Conservation (phyloP, 1,140 invertebrate species). For the Microplitis demolitor region DNA sequence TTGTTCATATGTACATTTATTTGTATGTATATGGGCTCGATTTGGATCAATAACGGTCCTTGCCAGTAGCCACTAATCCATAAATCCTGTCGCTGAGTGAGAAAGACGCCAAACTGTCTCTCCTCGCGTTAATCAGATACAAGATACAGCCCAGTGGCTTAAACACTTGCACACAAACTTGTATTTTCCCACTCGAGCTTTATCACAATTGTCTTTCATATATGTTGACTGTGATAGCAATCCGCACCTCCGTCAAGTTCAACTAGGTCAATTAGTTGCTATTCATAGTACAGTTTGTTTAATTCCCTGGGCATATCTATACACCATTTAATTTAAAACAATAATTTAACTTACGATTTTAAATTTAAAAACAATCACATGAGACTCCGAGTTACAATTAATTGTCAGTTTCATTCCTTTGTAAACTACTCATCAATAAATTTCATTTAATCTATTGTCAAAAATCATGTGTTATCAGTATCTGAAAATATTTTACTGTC, state of each 20-base stretch:
- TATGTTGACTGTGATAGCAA: too few species aligned
- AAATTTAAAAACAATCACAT: too few species aligned
- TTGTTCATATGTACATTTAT: not conserved
- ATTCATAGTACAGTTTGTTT: conserved; percentile 37
- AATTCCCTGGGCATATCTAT: not conserved
- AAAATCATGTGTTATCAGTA: too few species aligned
- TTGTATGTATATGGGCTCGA: conserved; percentile 1
- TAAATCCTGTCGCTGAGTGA: conserved; percentile 5
- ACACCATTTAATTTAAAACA: too few species aligned
- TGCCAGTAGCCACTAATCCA: conserved; percentile 9
- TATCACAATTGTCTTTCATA: conserved; percentile 15
- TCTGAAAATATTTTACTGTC: too few species aligned
- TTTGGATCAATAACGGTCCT: conserved; percentile 28
- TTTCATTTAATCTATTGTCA: too few species aligned
- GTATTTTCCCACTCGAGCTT: not conserved
- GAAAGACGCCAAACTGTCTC: conserved; percentile 21
- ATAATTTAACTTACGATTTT: too few species aligned
- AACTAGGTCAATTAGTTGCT: conserved; percentile 50
- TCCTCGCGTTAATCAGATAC: too few species aligned
- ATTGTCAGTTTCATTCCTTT: too few species aligned
- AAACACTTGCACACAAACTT: not conserved
- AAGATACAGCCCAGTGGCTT: too few species aligned
- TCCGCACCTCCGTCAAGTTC: conserved; percentile 34
- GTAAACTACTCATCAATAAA: too few species aligned
- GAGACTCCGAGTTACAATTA: too few species aligned